Conservation (phyloP, 1,140 invertebrate species). For the Phocides pigmalion region DNA sequence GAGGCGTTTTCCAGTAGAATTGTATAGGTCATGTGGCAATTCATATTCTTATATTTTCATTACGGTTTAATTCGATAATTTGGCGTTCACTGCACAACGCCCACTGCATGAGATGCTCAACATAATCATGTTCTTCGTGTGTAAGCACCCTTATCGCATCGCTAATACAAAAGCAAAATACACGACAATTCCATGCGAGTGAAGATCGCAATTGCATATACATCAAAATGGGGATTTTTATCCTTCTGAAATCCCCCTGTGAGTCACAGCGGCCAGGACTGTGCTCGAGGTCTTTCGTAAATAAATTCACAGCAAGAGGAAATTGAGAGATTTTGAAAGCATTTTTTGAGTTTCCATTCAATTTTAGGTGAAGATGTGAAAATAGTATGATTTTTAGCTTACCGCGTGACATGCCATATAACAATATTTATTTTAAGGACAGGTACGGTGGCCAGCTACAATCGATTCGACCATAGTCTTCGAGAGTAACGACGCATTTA, state of each 20-base stretch:
- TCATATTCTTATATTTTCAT: no score
- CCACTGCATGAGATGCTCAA: not conserved
- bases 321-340: not conserved
- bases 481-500: no score
- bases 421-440: no score
- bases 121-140: not conserved
- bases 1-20: no score
- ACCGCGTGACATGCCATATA: no score
- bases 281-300: not conserved
- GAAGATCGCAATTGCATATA: constrained; percentile 1
- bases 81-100: no score
- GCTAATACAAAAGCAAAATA: not conserved
- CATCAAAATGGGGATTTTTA: constrained; percentile 3
- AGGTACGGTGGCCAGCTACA: no score
- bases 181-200: not conserved
- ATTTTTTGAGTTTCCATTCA: not conserved
- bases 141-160: not conserved
- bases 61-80: no score
- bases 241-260: not conserved
- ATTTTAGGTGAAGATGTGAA: not conserved
- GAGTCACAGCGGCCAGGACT: not conserved
- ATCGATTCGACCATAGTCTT: no score
- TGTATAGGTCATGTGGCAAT: no score
- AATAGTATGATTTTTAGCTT: not conserved
- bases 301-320: not conserved